phyloP scores from a whole-genome alignment of 2,797 vertebrate species.

The Labeo calbasu region DNA sequence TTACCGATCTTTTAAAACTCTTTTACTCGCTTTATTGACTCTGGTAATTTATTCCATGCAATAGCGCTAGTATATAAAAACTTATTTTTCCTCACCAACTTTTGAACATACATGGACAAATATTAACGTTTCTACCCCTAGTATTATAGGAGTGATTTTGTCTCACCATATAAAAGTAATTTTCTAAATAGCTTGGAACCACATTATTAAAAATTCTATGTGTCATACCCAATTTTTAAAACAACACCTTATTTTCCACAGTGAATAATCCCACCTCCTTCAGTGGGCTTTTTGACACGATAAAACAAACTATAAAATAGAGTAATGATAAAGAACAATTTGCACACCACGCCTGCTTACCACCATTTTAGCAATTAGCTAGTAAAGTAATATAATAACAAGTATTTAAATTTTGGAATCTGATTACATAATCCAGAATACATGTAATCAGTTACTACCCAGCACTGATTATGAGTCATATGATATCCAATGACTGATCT shows the following conservation, averaged over 20 bases:
- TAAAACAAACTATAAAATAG: no score
- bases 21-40: background rate
- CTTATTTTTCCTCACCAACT: background rate
- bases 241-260: no score
- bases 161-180: background rate
- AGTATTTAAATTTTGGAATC: no score
- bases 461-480: background rate
- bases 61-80: background rate
- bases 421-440: no score
- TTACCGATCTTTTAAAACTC: background rate
- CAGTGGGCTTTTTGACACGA: no score
- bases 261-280: no score
- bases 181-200: background rate
- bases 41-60: background rate
- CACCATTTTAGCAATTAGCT: no score
- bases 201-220: background rate
- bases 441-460: no score
- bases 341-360: no score
- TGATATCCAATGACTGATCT: background rate
- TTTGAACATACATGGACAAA: background rate
- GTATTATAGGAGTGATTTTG: background rate
- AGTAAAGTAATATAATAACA: no score
- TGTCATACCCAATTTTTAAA: no score
- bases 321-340: no score
- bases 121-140: background rate